Evolutionary conservation across 2,888 invertebrate genomes (phyloP).

Genomic region (Phaonia tiefii): DNA sequence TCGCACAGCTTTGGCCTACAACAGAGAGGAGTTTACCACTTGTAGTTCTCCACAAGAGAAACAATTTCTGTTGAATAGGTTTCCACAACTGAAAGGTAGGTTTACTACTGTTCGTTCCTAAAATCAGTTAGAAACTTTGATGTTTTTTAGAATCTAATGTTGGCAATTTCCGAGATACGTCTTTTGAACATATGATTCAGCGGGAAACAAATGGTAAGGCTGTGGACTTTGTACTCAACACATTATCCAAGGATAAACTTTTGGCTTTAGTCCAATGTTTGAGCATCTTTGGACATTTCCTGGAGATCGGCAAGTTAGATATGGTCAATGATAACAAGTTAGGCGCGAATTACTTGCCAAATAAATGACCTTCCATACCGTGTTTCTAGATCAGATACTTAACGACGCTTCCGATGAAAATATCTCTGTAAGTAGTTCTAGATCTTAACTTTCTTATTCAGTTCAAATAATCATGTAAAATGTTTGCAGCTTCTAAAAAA

Average conservation of each 20-base stretch:
- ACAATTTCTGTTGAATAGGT: conserved; percentile 82
- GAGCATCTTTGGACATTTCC: conserved; percentile 84
- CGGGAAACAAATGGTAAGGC: conserved; percentile 89
- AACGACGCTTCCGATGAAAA: too few species aligned
- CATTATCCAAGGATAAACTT: conserved; percentile 93
- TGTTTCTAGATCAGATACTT: conserved; percentile 90
- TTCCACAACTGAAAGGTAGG: conserved; percentile 81
- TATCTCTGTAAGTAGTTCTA: too few species aligned
- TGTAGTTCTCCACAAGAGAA: conserved; percentile 84
- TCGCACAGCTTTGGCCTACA: conserved; percentile 83
- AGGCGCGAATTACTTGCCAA: conserved; percentile 85
- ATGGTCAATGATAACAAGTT: conserved; percentile 85
- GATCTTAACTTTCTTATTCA: not conserved
- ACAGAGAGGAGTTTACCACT: conserved; percentile 85
- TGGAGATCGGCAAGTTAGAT: conserved; percentile 93
- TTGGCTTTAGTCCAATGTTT: conserved; percentile 84
- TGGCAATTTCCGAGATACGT: conserved; percentile 90
- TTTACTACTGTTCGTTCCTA: conserved; percentile 29
- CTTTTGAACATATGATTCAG: conserved; percentile 91
- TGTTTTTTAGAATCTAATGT: conserved; percentile 82
- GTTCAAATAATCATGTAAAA: not conserved
- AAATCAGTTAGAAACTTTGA: not conserved
- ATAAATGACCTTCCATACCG: conserved; percentile 88
- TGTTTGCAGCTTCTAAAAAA: conserved; percentile 80
- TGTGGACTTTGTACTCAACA: conserved; percentile 93